Evolutionary conservation across 2,888 invertebrate genomes (phyloP).

Genomic region (Orthosia cruda): DNA sequence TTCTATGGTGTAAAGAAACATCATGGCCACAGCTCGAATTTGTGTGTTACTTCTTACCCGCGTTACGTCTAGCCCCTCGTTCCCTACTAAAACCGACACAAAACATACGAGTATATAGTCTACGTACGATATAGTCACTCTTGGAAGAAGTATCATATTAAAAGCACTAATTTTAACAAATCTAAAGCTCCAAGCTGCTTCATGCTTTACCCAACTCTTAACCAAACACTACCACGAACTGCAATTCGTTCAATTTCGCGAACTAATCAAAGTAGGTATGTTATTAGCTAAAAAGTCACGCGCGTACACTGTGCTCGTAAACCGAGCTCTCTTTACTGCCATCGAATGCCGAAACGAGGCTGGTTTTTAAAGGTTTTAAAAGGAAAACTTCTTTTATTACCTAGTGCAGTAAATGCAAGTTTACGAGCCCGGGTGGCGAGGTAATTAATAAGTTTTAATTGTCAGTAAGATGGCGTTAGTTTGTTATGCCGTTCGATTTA

Average conservation of each 20-base stretch:
- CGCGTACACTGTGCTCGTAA: conserved; percentile 72
- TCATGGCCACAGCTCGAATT: background rate
- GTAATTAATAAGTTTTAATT: conserved; percentile 90
- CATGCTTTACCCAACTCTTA: background rate
- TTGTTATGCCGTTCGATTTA: conserved; percentile 69
- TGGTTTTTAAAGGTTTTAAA: conserved; percentile 81
- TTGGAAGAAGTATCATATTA: background rate
- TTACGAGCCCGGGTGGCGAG: conserved; percentile 81
- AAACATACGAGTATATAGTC: too few relatives aligned
- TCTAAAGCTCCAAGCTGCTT: background rate
- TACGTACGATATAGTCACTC: background rate
- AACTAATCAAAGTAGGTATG: conserved; percentile 79
- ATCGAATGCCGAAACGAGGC: conserved; percentile 76
- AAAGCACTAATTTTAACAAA: too few relatives aligned
- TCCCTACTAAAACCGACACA: background rate
- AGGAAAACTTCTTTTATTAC: conserved; percentile 86
- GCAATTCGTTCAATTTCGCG: conserved; percentile 68
- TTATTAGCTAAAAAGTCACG: conserved; percentile 84
- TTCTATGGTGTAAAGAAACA: background rate
- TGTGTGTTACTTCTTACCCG: background rate
- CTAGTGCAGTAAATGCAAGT: conserved; percentile 77
- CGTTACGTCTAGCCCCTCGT: background rate
- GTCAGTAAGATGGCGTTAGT: conserved; percentile 67
- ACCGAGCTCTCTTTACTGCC: conserved; percentile 75
- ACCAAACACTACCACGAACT: conserved; percentile 53